Conservation (phyloP, 2,113 vertebrate species). For the Lycaon pictus region DNA sequence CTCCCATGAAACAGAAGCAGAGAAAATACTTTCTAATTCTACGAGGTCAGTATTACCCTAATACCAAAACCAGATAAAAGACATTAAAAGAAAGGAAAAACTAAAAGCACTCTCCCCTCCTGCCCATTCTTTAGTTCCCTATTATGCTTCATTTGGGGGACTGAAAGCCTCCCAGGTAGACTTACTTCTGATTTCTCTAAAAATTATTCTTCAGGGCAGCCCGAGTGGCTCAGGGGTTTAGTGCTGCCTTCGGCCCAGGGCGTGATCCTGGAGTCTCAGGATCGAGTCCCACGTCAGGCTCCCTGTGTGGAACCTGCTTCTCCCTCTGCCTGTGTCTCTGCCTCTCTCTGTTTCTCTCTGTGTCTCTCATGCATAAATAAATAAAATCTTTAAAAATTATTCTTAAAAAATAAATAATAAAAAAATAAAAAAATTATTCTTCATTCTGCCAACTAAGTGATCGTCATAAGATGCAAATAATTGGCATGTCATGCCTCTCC, state of each 20-base stretch:
- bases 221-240: too few species aligned
- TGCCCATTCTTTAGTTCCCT: background rate
- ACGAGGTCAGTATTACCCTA: background rate
- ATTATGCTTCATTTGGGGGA: background rate
- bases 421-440: background rate
- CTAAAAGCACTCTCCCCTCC: background rate
- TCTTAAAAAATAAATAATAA: too few species aligned
- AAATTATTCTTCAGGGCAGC: background rate
- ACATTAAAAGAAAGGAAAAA: background rate
- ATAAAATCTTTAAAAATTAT: background rate
- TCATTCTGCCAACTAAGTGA: background rate
- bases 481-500: background rate
- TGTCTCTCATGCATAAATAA: too few species aligned
- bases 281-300: too few species aligned
- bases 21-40: background rate
- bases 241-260: too few species aligned
- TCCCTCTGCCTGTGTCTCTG: too few species aligned
- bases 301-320: too few species aligned
- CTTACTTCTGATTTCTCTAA: background rate
- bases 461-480: constrained; percentile 11
- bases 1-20: background rate
- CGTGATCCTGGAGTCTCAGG: too few species aligned
- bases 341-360: too few species aligned
- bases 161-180: background rate
- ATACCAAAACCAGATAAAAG: background rate